These are phyloP conservation scores for Coenobita brevimanus DNA, from an alignment of 1,140 invertebrate species.

Conservation along the genomic window DNA sequence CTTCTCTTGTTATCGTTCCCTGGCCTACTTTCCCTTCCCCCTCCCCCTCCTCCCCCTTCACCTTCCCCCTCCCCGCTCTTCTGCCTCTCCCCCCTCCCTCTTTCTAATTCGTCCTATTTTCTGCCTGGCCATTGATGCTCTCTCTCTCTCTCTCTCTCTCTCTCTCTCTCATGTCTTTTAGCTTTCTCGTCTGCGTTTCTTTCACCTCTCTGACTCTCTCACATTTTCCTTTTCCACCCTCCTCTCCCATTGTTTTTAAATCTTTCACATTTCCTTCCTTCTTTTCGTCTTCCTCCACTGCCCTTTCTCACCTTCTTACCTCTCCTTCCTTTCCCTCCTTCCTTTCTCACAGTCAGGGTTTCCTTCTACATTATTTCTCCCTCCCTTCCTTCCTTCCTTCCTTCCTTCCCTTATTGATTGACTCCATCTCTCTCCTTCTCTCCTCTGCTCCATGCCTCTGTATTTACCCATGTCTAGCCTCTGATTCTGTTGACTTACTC, in stretches of 20 bases:
- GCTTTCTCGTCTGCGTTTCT: not conserved
- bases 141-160: not conserved
- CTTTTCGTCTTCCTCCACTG: too few relatives aligned
- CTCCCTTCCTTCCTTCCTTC: not conserved
- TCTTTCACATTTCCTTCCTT: not conserved
- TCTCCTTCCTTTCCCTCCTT: not conserved
- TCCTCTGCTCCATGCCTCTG: not conserved
- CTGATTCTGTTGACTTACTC: too few relatives aligned
- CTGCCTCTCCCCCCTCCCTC: not conserved
- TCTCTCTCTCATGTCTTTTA: not conserved
- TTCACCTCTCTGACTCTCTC: not conserved
- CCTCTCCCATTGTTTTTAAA: not conserved
- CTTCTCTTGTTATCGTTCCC: not conserved
- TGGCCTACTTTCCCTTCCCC: not conserved
- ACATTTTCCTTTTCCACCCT: not conserved
- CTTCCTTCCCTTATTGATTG: not conserved
- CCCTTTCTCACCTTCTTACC: not conserved
- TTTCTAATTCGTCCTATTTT: not conserved
- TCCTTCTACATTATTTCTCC: not conserved
- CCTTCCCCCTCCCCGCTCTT: not conserved
- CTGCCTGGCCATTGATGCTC: not conserved
- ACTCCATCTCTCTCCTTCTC: not conserved
- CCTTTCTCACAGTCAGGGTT: not conserved
- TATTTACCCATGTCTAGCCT: too few relatives aligned
- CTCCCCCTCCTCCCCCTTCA: not conserved